Evolutionary conservation across 2,113 vertebrate species (phyloP).

Genomic region (Gallinago paraguaiae): DNA sequence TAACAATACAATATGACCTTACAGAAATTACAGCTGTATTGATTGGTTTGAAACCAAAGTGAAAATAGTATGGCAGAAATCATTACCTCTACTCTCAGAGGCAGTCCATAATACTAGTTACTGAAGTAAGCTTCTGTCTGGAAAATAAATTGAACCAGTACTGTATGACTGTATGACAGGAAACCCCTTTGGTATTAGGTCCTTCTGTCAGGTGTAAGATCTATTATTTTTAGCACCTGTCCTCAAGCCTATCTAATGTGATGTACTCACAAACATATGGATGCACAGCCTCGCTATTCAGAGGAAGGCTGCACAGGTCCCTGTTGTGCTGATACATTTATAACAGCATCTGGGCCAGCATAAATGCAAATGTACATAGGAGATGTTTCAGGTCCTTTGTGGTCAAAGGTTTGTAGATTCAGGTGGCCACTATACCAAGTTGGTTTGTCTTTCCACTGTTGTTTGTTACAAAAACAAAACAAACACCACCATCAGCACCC

Average conservation of each 20-base stretch:
- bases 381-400: neutral
- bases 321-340: neutral
- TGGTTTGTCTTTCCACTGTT: neutral
- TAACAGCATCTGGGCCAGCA: neutral
- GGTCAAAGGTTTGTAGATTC: neutral
- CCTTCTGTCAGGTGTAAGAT: neutral
- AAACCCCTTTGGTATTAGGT: neutral
- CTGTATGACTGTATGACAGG: neutral
- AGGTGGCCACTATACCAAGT: neutral
- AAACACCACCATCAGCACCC: neutral
- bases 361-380: neutral
- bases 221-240: neutral
- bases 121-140: neutral
- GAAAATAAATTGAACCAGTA: neutral
- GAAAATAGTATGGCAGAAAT: slow-evolving; percentile 9
- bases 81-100: neutral
- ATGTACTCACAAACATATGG: neutral
- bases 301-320: neutral
- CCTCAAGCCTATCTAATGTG: neutral
- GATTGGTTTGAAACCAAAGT: neutral
- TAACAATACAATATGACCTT: slow-evolving; percentile 55
- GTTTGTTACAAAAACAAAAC: neutral
- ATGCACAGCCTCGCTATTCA: neutral
- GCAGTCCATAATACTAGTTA: neutral
- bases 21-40: slow-evolving; percentile 9